These are phyloP conservation scores for Mamestra brassicae DNA, from an alignment of 2,888 invertebrate genomes.

Conservation along the genomic window DNA sequence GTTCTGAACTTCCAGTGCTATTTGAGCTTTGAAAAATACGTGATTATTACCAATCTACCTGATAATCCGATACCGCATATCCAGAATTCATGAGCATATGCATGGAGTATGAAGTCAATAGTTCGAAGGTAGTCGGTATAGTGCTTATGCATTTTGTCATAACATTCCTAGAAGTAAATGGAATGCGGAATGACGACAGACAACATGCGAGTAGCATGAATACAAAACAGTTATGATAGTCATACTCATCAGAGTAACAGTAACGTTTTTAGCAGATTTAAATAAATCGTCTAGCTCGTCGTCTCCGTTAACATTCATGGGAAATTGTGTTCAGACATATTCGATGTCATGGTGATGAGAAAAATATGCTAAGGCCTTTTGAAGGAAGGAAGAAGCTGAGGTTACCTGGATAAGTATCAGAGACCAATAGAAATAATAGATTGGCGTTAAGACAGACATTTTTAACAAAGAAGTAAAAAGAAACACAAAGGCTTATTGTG, in stretches of 20 bases:
- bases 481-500: neutral
- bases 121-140: conserved; percentile 12
- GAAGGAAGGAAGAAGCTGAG: neutral
- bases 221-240: conserved; percentile 81
- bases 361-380: neutral
- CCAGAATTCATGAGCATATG: neutral
- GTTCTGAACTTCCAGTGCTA: neutral
- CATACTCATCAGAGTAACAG: conserved; percentile 67
- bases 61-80: neutral
- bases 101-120: conserved; percentile 7
- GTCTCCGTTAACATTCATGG: conserved; percentile 9
- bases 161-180: conserved; percentile 82
- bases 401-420: neutral
- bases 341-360: conserved; percentile 2
- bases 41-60: neutral
- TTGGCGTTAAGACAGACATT: neutral
- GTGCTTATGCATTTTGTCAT: conserved; percentile 69
- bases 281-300: conserved; percentile 36
- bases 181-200: conserved; percentile 85
- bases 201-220: conserved; percentile 80
- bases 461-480: neutral
- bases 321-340: conserved; percentile 21
- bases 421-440: neutral
- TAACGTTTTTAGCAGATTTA: conserved; percentile 61
- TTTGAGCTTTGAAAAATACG: neutral